Percentiles rank a stretch among this genome's conserved stretches.
These are phyloP conservation scores for Tretioscincus oriximinensis DNA, from an alignment of 2,113 vertebrate species.

Conservation along the genomic window DNA sequence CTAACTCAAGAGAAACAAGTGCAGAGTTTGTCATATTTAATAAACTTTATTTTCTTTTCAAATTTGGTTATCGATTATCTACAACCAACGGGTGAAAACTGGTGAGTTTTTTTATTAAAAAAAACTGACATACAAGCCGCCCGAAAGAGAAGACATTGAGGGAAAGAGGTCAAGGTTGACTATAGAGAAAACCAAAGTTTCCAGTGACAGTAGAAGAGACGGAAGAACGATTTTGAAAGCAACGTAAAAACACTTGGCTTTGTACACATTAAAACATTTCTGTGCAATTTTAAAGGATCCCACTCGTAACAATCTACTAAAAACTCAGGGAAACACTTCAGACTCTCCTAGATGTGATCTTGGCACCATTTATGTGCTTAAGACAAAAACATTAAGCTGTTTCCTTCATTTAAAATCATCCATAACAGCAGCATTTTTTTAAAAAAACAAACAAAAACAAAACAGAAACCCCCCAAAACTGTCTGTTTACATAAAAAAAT, in stretches of 20 bases:
- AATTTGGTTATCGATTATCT: constrained; percentile 80
- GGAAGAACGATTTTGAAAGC: constrained; percentile 43
- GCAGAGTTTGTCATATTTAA: constrained; percentile 69
- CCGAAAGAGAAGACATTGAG: constrained; percentile 1
- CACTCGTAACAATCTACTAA: constrained; percentile 48
- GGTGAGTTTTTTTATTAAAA: constrained; percentile 73
- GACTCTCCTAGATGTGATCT: constrained; percentile 60
- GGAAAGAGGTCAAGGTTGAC: not conserved
- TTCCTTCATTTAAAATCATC: constrained; percentile 67
- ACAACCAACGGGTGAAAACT: constrained; percentile 77
- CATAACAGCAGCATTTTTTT: constrained; percentile 75
- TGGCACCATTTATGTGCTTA: constrained; percentile 78
- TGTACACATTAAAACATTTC: constrained; percentile 33
- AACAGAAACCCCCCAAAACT: constrained; percentile 45
- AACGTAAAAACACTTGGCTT: constrained; percentile 36
- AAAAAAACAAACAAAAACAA: constrained; percentile 16
- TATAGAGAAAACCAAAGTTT: constrained; percentile 16
- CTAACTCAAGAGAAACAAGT: not conserved
- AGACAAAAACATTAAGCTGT: constrained; percentile 62
- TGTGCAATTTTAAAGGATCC: constrained; percentile 41
- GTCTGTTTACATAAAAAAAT: constrained; percentile 70
- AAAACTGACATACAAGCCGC: constrained; percentile 72
- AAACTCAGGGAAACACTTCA: constrained; percentile 50
- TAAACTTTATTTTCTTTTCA: constrained; percentile 87
- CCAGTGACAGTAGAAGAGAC: constrained; percentile 39